phyloP scores from a whole-genome alignment of 2,113 vertebrate species.

The Lipotes vexillifer region DNA sequence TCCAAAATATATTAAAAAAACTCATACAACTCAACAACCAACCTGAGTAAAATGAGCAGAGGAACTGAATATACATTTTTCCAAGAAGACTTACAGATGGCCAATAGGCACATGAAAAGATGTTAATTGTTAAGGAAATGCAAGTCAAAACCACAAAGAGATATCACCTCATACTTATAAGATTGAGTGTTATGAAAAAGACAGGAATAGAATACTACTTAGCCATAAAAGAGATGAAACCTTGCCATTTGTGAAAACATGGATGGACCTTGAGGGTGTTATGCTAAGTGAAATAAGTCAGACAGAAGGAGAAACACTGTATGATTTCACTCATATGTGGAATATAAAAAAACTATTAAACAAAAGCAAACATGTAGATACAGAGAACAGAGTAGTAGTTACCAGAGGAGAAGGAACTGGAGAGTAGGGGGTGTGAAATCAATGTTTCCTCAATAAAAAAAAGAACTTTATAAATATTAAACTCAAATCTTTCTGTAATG shows the following conservation, averaged over 20 bases:
- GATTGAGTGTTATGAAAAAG: not conserved
- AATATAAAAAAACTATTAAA: not conserved
- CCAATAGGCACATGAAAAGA: not conserved
- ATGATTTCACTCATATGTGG: not conserved
- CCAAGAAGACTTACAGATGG: not conserved
- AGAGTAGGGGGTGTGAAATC: not conserved
- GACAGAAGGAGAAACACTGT: not conserved
- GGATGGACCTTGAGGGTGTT: not conserved
- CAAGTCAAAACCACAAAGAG: not conserved
- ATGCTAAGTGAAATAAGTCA: not conserved
- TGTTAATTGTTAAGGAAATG: not conserved
- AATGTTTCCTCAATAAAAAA: not conserved
- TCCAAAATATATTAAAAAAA: not conserved
- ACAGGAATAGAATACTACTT: not conserved
- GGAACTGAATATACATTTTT: not conserved
- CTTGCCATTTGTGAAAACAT: not conserved
- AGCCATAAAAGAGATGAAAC: not conserved
- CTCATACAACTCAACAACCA: not conserved
- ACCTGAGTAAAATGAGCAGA: not conserved
- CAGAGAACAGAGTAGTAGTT: not conserved
- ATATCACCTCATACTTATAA: not conserved
- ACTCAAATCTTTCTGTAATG: not conserved
- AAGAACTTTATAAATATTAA: not conserved
- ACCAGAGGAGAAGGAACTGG: not conserved
- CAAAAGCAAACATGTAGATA: not conserved